Conservation (phyloP, 2,797 vertebrate genomes). For the Argyrosomus regius region DNA sequence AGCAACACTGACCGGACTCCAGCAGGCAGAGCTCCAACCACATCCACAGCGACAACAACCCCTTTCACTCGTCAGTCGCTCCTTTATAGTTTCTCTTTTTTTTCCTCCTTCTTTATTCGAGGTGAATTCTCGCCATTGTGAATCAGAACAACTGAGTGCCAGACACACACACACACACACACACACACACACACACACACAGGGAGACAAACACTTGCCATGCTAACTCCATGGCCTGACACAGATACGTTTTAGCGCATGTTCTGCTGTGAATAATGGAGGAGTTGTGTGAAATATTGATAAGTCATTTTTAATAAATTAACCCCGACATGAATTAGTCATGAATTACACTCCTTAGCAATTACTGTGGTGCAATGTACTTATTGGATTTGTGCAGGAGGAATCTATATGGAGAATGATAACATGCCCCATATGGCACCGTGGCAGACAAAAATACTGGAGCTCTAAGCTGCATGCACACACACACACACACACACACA, state of each 20-base stretch:
- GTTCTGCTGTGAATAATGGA: constrained; percentile 81
- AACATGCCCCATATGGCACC: constrained; percentile 54
- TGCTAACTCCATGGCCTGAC: constrained; percentile 69
- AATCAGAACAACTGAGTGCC: constrained; percentile 29
- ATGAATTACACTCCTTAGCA: constrained; percentile 78
- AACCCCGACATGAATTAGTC: constrained; percentile 79
- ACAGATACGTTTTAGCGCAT: constrained; percentile 80
- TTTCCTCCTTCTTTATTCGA: background rate
- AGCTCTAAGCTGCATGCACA: constrained; percentile 17
- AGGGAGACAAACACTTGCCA: constrained; percentile 37
- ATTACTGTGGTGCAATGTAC: constrained; percentile 71
- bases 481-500: no score
- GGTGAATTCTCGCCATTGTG: background rate
- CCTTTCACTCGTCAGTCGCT: background rate
- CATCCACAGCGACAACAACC: background rate
- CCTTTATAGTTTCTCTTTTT: no score
- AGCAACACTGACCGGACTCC: constrained; percentile 33
- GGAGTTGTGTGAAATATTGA: constrained; percentile 81
- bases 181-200: constrained; percentile 13
- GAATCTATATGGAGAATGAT: constrained; percentile 62
- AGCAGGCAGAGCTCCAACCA: background rate
- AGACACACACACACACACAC: constrained; percentile 29
- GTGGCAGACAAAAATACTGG: constrained; percentile 33
- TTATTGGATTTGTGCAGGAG: constrained; percentile 65
- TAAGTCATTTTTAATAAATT: constrained; percentile 82